These are phyloP conservation scores for Diceros bicornis DNA, from an alignment of 2,797 vertebrate genomes.

Conservation along the genomic window DNA sequence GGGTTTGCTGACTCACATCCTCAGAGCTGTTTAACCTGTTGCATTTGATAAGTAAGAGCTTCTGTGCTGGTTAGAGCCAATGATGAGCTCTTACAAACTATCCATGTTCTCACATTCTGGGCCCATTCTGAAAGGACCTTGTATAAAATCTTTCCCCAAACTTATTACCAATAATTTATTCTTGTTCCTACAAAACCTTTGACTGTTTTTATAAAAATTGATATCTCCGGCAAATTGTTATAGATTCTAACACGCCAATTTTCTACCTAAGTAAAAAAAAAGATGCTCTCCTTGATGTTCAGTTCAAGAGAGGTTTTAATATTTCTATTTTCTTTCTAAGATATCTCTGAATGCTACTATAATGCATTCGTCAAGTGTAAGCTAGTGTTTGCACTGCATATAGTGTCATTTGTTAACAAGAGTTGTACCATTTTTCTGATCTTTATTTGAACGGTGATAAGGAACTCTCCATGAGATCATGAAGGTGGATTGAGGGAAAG, in stretches of 20 bases:
- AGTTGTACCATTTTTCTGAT: background rate
- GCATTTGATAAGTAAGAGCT: background rate
- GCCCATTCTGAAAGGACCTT: background rate
- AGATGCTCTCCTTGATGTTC: background rate
- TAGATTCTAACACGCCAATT: background rate
- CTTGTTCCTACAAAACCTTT: background rate
- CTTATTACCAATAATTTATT: background rate
- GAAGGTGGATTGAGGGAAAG: background rate
- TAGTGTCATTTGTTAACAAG: background rate
- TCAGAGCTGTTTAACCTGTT: background rate
- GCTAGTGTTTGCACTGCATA: accelerated
- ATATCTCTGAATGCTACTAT: background rate
- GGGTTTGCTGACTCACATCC: background rate
- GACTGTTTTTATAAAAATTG: background rate
- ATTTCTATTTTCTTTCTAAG: background rate
- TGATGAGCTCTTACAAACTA: background rate
- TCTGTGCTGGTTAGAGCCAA: background rate
- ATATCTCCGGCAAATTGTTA: background rate
- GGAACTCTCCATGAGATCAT: background rate
- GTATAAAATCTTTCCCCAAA: background rate
- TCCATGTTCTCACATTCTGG: background rate
- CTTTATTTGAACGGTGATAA: background rate
- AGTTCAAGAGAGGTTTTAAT: background rate
- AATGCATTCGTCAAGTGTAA: no score
- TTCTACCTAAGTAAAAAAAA: background rate